Evolutionary conservation across 2,888 invertebrate genomes (phyloP).

Genomic region (Philonicus albiceps): DNA sequence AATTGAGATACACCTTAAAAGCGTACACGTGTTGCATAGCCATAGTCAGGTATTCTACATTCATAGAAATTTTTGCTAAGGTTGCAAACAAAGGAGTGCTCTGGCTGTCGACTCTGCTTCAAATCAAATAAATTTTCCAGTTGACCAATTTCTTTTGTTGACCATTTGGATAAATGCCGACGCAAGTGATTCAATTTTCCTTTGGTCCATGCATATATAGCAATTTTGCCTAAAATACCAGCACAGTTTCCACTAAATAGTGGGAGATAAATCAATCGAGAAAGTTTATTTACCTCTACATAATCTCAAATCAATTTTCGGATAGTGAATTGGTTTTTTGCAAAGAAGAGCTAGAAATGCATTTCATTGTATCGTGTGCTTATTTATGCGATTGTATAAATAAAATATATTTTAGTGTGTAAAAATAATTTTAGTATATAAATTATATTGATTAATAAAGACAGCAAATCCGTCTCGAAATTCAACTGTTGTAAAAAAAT

Average conservation of each 20-base stretch:
- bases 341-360: too few relatives aligned
- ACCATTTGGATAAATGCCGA: slow-evolving; percentile 19
- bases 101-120: neutral
- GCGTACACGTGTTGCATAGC: too few relatives aligned
- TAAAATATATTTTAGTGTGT: too few relatives aligned
- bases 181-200: neutral
- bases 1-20: too few relatives aligned
- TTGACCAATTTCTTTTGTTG: slow-evolving; percentile 1
- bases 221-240: neutral
- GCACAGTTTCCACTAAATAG: neutral
- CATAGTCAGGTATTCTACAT: neutral
- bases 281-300: neutral
- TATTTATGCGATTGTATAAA: too few relatives aligned
- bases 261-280: neutral
- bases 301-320: neutral
- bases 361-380: too few relatives aligned
- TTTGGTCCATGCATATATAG: neutral
- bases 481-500: too few relatives aligned
- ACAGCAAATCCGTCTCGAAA: too few relatives aligned
- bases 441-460: too few relatives aligned
- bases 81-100: neutral
- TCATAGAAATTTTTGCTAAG: slow-evolving; percentile 9
- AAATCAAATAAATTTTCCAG: slow-evolving; percentile 30
- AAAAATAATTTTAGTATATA: too few relatives aligned
- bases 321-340: too few relatives aligned